phyloP scores from a whole-genome alignment of 2,888 invertebrate species.

The Lasioglossum pauxillum region DNA sequence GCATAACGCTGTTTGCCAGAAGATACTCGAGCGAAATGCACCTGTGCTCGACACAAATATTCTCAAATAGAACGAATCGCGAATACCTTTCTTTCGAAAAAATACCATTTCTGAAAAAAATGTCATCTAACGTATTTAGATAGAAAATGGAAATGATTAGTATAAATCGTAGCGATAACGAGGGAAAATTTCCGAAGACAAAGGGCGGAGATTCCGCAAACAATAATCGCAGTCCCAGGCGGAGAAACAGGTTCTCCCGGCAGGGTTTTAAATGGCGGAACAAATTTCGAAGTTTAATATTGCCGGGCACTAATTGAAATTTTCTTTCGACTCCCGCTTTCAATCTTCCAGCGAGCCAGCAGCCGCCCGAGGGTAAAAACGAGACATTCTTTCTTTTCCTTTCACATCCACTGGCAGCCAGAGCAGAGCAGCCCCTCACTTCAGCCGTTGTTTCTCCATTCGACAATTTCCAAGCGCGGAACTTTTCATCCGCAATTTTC shows the following conservation, averaged over 20 bases:
- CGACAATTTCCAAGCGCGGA: conserved; percentile 38
- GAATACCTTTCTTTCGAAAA: no score
- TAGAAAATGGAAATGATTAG: background rate
- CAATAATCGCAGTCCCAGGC: background rate
- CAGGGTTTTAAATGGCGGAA: conserved; percentile 1
- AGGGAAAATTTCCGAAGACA: background rate
- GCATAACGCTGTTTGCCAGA: background rate
- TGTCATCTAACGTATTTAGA: no score
- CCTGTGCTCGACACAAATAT: no score
- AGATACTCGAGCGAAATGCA: background rate
- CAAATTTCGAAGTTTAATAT: conserved; percentile 19
- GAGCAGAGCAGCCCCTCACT: background rate
- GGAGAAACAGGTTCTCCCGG: background rate
- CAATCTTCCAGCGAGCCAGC: conserved; percentile 33
- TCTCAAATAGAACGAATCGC: no score
- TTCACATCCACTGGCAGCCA: background rate
- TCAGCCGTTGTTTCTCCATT: conserved; percentile 19
- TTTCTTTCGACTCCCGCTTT: conserved; percentile 26
- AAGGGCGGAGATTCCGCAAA: background rate
- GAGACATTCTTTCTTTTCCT: conserved; percentile 18
- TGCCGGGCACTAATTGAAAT: conserved; percentile 23
- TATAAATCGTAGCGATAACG: background rate
- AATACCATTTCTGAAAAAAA: no score
- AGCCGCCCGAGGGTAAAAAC: background rate
- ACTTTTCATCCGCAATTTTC: conserved; percentile 40